Conservation (phyloP, 1,140 invertebrate genomes). For the Sminthurides bifidus region DNA sequence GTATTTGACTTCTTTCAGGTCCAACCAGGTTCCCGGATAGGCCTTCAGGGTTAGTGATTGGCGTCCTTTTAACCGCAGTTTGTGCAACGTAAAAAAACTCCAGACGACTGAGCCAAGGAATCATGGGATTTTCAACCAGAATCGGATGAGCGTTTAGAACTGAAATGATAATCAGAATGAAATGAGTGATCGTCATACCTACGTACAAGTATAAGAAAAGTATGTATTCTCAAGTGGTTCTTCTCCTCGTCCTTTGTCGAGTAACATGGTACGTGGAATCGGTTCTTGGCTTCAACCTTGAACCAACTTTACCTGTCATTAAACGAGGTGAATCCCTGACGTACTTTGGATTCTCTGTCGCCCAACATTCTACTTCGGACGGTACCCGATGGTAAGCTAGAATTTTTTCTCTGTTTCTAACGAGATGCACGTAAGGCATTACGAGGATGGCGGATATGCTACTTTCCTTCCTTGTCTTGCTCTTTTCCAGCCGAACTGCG, state of each 20-base stretch:
- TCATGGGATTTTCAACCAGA: no score
- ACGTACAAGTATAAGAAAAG: constrained; percentile 12
- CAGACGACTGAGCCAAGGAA: no score
- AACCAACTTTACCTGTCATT: constrained; percentile 67
- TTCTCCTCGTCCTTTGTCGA: constrained; percentile 16
- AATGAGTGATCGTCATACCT: constrained; percentile 14
- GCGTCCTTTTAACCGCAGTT: no score
- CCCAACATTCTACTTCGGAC: constrained; percentile 56
- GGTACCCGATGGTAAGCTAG: constrained; percentile 33
- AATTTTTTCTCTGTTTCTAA: constrained; percentile 10
- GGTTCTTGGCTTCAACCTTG: constrained; percentile 58
- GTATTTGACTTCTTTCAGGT: no score
- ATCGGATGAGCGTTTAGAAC: no score
- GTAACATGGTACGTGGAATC: constrained; percentile 20
- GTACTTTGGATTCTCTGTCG: constrained; percentile 82
- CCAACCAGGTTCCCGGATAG: no score
- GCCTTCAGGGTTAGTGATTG: no score
- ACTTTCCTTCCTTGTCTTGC: neutral
- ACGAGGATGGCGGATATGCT: no score
- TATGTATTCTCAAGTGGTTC: constrained; percentile 26
- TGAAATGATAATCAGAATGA: constrained; percentile 14
- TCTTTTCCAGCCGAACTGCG: neutral
- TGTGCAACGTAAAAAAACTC: neutral
- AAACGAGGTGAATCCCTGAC: constrained; percentile 56
- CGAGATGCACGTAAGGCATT: no score